A percentile compares a stretch with the other conserved stretches of the same genome.
Conservation (phyloP, 2,113 vertebrate genomes). For the Bubo bubo region DNA sequence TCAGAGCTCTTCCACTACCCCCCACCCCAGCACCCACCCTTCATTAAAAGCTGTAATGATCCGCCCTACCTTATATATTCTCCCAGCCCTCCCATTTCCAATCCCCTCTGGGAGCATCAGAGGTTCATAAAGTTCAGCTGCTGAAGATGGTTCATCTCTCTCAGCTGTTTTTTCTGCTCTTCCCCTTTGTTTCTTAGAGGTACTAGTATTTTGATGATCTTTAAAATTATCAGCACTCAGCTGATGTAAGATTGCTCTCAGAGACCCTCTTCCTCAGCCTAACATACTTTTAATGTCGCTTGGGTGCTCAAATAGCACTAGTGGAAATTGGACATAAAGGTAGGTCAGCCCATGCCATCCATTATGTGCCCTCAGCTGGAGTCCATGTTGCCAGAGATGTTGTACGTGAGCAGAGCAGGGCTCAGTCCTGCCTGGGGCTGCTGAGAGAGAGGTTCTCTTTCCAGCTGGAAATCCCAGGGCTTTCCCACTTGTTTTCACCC, state of each 20-base stretch:
- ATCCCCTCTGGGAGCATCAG: neutral
- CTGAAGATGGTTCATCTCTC: neutral
- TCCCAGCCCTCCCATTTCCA: neutral
- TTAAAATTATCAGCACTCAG: neutral
- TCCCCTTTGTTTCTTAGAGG: neutral
- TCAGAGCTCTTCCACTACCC: too few relatives aligned
- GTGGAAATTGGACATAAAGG: neutral
- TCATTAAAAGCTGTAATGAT: neutral
- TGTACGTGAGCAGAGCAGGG: neutral
- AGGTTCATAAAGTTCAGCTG: neutral
- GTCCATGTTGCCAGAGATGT: accelerated
- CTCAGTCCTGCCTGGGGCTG: neutral
- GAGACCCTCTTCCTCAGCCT: neutral
- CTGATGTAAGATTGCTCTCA: neutral
- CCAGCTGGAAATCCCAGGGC: neutral
- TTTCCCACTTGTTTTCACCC: neutral
- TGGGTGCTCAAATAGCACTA: neutral
- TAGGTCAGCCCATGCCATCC: neutral
- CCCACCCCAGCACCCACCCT: too few relatives aligned
- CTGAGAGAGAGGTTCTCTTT: neutral
- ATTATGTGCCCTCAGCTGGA: neutral
- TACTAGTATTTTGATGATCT: neutral
- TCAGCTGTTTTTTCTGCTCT: neutral
- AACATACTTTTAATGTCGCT: too few relatives aligned
- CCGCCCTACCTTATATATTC: neutral